Percentiles rank a stretch among this genome's conserved stretches.
phyloP scores from a whole-genome alignment of 2,113 vertebrate species.

The Eira barbara region DNA sequence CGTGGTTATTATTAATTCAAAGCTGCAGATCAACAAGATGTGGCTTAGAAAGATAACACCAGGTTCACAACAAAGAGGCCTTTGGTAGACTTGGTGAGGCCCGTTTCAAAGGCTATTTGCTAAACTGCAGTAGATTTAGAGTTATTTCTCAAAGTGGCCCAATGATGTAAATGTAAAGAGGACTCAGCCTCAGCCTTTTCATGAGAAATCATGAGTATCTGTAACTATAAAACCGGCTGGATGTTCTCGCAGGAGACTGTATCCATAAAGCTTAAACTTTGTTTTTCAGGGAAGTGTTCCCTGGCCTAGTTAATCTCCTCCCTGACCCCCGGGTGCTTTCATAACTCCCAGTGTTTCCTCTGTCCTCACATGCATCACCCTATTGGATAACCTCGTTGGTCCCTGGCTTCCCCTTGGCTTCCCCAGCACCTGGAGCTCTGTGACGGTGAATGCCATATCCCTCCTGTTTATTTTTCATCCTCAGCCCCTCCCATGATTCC shows the following conservation, averaged over 20 bases:
- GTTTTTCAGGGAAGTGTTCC: not conserved
- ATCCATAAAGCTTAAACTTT: not conserved
- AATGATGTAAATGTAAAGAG: not conserved
- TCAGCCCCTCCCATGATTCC: not conserved
- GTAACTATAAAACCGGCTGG: not conserved
- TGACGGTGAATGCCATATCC: not conserved
- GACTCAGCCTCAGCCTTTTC: not conserved
- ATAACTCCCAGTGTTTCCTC: not conserved
- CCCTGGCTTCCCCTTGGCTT: not conserved
- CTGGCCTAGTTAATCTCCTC: not conserved
- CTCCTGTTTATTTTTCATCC: not conserved
- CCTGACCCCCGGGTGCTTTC: not conserved
- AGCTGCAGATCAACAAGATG: not conserved
- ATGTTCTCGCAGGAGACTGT: not conserved
- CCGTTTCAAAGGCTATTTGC: not conserved
- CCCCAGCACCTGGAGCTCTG: not conserved
- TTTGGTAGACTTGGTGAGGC: not conserved
- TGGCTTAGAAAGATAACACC: not conserved
- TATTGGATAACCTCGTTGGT: too few relatives aligned
- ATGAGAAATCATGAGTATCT: not conserved
- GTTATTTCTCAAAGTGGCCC: not conserved
- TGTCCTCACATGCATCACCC: not conserved
- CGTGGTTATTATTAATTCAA: not conserved
- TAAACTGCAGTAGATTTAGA: not conserved
- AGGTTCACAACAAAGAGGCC: not conserved